These are phyloP conservation scores for Furcula furcula DNA, from an alignment of 2,888 invertebrate genomes.

Conservation along the genomic window DNA sequence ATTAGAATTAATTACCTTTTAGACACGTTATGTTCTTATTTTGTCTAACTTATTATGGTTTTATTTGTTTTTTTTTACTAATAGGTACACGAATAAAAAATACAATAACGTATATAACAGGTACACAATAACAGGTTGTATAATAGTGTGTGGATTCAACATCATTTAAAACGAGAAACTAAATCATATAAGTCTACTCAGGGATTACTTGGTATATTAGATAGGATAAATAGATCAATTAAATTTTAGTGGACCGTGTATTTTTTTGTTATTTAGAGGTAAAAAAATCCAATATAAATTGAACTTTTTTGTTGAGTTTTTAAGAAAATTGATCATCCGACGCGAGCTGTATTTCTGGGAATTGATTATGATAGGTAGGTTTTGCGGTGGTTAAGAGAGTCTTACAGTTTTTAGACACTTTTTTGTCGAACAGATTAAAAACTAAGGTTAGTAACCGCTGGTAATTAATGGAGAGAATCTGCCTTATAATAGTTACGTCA, in stretches of 20 bases:
- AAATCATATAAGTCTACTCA: neutral
- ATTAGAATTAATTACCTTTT: no score
- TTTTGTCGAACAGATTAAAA: no score
- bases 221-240: neutral
- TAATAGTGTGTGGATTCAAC: neutral
- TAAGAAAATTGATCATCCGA: neutral
- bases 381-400: neutral
- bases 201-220: neutral
- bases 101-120: no score
- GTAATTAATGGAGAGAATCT: no score
- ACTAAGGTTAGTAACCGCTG: no score
- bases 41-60: no score
- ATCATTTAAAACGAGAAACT: neutral
- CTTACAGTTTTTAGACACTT: neutral
- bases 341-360: neutral
- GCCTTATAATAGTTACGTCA: no score
- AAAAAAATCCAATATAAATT: neutral
- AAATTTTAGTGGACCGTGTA: constrained; percentile 1
- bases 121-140: no score
- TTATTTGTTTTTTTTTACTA: no score
- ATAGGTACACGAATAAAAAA: no score
- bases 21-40: no score
- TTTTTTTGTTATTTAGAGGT: neutral
- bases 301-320: neutral
- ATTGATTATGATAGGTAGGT: neutral